phyloP scores from a whole-genome alignment of 2,113 vertebrate genomes.

The Chloroceryle aenea region DNA sequence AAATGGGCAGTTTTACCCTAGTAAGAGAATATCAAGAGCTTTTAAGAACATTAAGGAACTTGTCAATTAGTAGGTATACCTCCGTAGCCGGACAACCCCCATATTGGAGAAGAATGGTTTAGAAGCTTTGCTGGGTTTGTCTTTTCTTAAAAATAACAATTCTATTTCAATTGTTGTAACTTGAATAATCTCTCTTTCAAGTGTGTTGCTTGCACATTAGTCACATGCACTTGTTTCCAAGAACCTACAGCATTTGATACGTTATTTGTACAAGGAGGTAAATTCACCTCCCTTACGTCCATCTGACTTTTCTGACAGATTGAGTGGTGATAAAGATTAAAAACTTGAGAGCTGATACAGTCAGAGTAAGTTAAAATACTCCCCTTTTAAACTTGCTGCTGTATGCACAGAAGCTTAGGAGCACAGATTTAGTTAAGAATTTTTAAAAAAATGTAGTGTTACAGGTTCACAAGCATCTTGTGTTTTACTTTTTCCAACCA shows the following conservation, averaged over 20 bases:
- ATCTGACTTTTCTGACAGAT: background rate
- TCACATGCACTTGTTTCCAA: background rate
- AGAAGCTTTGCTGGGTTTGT: background rate
- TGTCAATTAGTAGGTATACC: background rate
- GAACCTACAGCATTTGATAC: background rate
- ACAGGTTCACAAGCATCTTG: background rate
- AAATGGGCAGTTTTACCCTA: background rate
- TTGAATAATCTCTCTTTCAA: background rate
- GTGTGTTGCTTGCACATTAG: background rate
- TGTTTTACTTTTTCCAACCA: background rate
- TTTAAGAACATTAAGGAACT: background rate
- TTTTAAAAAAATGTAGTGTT: background rate
- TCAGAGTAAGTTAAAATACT: background rate
- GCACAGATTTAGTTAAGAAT: background rate
- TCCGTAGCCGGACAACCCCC: background rate
- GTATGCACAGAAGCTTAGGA: background rate
- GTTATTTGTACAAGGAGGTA: background rate
- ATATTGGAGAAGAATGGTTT: fast-evolving
- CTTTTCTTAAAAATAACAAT: background rate
- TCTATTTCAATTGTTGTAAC: background rate
- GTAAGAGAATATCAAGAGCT: background rate
- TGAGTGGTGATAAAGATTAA: background rate
- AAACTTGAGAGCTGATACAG: background rate
- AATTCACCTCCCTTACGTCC: background rate
- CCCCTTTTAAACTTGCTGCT: background rate